Evolutionary conservation across 2,113 vertebrate species (phyloP).

Genomic region (Anthoscopus minutus): DNA sequence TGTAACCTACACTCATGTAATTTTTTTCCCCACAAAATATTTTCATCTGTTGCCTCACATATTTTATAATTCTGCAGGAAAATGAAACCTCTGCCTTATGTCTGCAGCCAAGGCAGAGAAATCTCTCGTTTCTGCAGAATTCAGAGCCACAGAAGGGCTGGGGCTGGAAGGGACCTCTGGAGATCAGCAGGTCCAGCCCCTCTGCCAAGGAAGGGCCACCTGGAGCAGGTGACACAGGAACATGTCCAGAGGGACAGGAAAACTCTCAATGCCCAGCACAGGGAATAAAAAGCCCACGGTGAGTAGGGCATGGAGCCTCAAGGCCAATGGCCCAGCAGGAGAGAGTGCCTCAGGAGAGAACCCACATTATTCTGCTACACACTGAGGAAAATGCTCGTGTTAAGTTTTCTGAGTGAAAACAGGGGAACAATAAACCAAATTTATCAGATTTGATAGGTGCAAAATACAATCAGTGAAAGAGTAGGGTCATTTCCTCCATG

Average conservation of each 20-base stretch:
- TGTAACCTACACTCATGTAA: background rate
- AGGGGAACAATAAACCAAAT: background rate
- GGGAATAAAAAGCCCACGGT: background rate
- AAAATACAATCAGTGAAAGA: background rate
- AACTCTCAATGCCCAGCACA: background rate
- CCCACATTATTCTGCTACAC: background rate
- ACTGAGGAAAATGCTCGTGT: background rate
- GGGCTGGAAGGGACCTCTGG: background rate
- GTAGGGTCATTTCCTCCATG: background rate
- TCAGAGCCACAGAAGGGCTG: background rate
- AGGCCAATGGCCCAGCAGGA: background rate
- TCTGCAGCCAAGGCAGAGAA: background rate
- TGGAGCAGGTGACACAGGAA: background rate
- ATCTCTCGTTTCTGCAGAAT: background rate
- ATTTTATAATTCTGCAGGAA: background rate
- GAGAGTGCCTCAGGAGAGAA: background rate
- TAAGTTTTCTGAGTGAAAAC: background rate
- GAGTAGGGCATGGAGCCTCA: background rate
- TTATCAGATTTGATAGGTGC: background rate
- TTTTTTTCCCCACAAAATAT: background rate
- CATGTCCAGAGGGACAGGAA: background rate
- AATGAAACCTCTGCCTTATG: background rate
- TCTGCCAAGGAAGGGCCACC: background rate
- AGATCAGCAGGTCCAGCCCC: background rate
- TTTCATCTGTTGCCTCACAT: background rate